Percentiles rank a stretch among this genome's conserved stretches.
phyloP scores from a whole-genome alignment of 35 echinoderm and acorn worm genomes.

The Ophiothrix spiculata region DNA sequence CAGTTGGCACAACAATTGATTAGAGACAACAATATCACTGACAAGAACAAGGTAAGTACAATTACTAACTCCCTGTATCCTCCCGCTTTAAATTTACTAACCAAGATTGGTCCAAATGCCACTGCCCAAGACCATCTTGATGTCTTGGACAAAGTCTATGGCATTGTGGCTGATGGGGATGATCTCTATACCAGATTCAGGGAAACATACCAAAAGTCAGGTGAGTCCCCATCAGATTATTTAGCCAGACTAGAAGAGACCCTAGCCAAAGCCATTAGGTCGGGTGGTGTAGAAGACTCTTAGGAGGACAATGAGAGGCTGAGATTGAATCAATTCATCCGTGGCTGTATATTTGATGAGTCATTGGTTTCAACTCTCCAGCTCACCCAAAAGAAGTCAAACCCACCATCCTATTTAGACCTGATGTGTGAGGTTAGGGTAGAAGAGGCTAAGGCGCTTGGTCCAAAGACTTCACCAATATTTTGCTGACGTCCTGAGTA shows the following conservation, averaged over 20 bases:
- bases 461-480: no score
- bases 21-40: no score
- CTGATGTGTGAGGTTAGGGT: conserved; percentile 30
- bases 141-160: conserved; percentile 8
- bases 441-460: conserved; percentile 36
- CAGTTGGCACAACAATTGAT: no score
- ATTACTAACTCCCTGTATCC: no score
- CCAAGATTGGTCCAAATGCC: no score
- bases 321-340: not conserved
- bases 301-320: not conserved
- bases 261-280: not conserved
- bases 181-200: conserved; percentile 5
- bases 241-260: conserved; percentile 4
- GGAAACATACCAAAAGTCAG: conserved; percentile 9
- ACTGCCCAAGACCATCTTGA: not conserved
- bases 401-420: conserved; percentile 29
- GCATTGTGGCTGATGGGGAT: not conserved
- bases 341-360: conserved; percentile 12
- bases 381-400: conserved; percentile 22
- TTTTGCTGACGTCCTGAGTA: no score
- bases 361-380: not conserved
- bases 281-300: not conserved
- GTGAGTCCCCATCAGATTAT: conserved; percentile 11
- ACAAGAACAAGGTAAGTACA: no score
- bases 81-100: no score